Percentiles rank a stretch among this genome's conserved stretches.
These are phyloP conservation scores for Psettodes erumei DNA, from an alignment of 2,113 vertebrate genomes.

Conservation along the genomic window DNA sequence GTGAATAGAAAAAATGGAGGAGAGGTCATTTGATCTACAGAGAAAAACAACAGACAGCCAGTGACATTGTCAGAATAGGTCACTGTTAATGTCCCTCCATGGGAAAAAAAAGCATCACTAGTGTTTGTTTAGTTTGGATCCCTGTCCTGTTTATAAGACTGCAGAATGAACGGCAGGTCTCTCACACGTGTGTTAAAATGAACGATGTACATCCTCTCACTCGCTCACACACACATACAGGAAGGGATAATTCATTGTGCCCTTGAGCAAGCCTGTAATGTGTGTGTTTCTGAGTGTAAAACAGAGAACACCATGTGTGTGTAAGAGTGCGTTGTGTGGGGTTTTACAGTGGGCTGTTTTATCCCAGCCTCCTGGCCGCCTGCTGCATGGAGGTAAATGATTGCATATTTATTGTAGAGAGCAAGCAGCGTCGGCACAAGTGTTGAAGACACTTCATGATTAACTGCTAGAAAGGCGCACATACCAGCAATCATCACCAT, in stretches of 20 bases:
- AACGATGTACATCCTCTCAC: not conserved
- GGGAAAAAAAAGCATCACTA: constrained; percentile 9
- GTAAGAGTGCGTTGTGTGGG: constrained; percentile 39
- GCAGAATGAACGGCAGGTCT: constrained; percentile 14
- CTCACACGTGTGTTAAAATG: not conserved
- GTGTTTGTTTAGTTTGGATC: constrained; percentile 17
- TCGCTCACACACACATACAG: constrained; percentile 8
- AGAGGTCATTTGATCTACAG: constrained; percentile 48
- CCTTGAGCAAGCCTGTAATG: constrained; percentile 48
- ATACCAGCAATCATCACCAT: constrained; percentile 91
- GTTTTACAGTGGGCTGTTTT: constrained; percentile 53
- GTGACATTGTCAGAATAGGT: constrained; percentile 44
- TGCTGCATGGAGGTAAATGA: constrained; percentile 90
- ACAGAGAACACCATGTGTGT: constrained; percentile 36
- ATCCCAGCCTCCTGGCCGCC: constrained; percentile 44
- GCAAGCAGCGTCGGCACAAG: constrained; percentile 81
- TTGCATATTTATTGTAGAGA: constrained; percentile 92
- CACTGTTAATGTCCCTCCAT: constrained; percentile 10
- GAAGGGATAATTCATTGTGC: constrained; percentile 46
- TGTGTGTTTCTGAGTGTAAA: constrained; percentile 57
- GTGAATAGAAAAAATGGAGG: constrained; percentile 41
- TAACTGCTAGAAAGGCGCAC: constrained; percentile 88
- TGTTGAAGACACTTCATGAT: constrained; percentile 87
- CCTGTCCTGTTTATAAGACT: constrained; percentile 15
- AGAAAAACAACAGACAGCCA: constrained; percentile 25